These are phyloP conservation scores for Oscheius sp. DNA, from an alignment of 2,888 invertebrate species.

Conservation along the genomic window DNA sequence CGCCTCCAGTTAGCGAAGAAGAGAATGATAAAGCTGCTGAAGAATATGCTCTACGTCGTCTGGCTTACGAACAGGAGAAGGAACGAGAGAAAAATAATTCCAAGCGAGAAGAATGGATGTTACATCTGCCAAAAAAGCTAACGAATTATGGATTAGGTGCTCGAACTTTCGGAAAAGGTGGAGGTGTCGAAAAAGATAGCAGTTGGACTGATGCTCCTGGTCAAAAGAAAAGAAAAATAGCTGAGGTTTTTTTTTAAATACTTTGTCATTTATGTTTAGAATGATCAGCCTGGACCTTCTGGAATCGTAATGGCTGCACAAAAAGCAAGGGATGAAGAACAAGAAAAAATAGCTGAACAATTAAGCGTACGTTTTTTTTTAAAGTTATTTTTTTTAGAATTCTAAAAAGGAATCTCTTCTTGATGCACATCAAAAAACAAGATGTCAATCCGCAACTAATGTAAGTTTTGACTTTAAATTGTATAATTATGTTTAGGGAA, in stretches of 20 bases:
- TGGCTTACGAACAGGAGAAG: conserved; percentile 20
- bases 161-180: conserved; percentile 43
- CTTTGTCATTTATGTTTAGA: background rate
- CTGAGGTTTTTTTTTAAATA: conserved; percentile 14
- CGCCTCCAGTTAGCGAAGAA: background rate
- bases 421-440: conserved; percentile 39
- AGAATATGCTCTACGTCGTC: conserved; percentile 30
- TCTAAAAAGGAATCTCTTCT: conserved; percentile 36
- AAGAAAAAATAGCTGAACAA: conserved; percentile 22
- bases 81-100: conserved; percentile 10
- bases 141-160: conserved; percentile 54
- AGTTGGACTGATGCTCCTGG: conserved; percentile 29
- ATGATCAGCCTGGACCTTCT: background rate
- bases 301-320: conserved; percentile 9
- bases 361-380: conserved; percentile 17
- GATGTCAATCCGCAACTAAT: conserved; percentile 12
- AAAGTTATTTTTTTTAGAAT: conserved; percentile 6
- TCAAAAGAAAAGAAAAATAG: conserved; percentile 30
- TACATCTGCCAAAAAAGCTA: conserved; percentile 53
- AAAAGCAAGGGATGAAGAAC: conserved; percentile 26
- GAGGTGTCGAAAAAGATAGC: conserved; percentile 24
- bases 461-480: background rate
- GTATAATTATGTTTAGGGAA: background rate
- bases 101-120: conserved; percentile 63
- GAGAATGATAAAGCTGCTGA: conserved; percentile 41